phyloP scores from a whole-genome alignment of 2,797 vertebrate species.

The Columba guinea region DNA sequence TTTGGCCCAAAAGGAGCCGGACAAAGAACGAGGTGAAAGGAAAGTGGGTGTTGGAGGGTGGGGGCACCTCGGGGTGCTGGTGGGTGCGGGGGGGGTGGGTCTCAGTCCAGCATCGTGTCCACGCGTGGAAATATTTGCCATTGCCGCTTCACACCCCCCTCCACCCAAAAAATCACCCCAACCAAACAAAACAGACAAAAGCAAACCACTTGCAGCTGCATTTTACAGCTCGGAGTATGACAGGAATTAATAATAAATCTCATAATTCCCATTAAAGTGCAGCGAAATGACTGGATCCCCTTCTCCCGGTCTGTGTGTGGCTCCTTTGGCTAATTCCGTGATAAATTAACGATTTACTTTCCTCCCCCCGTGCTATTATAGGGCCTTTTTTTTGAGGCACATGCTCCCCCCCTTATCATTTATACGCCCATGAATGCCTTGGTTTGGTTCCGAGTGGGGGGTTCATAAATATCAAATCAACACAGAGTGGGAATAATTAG shows the following conservation, averaged over 20 bases:
- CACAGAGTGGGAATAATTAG: constrained; percentile 63
- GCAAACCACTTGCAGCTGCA: neutral
- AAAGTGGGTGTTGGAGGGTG: neutral
- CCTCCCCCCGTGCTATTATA: neutral
- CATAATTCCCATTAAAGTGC: neutral
- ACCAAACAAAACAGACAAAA: neutral
- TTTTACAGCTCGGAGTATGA: neutral
- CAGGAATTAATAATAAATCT: neutral
- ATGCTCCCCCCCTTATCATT: neutral
- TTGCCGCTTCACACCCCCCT: neutral
- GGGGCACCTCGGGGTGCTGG: neutral
- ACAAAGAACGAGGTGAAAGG: neutral
- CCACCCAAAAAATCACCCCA: no score
- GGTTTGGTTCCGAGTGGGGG: constrained; percentile 23
- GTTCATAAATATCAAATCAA: constrained; percentile 58
- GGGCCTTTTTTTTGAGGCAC: neutral
- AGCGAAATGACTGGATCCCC: neutral
- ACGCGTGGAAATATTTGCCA: neutral
- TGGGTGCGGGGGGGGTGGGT: neutral
- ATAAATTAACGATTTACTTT: neutral
- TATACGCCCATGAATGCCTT: neutral
- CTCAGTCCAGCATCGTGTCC: neutral
- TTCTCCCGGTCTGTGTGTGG: neutral
- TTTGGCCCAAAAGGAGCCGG: neutral
- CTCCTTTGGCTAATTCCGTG: neutral